Evolutionary conservation across 2,888 invertebrate species (phyloP), one percentile per base, ranked within the genome.

Genomic region (Cryptocephalus primarius): DNA sequence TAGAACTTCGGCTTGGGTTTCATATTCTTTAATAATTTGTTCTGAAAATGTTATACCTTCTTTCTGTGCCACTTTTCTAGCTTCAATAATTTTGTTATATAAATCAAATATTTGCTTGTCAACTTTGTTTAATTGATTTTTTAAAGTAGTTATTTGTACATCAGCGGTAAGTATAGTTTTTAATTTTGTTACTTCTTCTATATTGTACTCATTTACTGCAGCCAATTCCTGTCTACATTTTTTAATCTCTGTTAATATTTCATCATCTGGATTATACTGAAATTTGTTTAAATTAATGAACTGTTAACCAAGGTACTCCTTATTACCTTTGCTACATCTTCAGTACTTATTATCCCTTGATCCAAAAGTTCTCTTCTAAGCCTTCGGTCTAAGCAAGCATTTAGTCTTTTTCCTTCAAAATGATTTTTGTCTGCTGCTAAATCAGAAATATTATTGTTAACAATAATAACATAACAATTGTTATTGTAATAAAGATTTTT

Each of bases 241-340:
- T 62, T 88, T 87, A 10, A 95, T 85, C 73, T 94, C 94, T 9
- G 79, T 73, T 52, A 91, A 72, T 60, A 95, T 88, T 70, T 94
- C 94, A 71, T 92, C 91, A 60, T 89, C 86, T 4, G 85, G 82
- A 44, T 78, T 75, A 51, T 51, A 60, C 59, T 61, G 43, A 43
- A 55, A 56, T 14, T 36, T 36, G 12, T 22, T 22, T 22, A 32
- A 43, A 33, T 13, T 10, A 8, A 33, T 44, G 41, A 41, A 41
- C 1, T 72, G 43, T 33, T 1, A 8, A 38, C 44, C 12, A 36
- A 36, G 2, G 6, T 11, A 36, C 4, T 36, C 36, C 12, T 4
- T 36, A 36, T 12, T 53, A 77, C 67, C 39, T 80, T 80, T 3
- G 77, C 74, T 40, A 80, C 70, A 61, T 83, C 81, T 53, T 82